Conservation (phyloP, 2,888 invertebrate species). For the Oscheius onirici region DNA sequence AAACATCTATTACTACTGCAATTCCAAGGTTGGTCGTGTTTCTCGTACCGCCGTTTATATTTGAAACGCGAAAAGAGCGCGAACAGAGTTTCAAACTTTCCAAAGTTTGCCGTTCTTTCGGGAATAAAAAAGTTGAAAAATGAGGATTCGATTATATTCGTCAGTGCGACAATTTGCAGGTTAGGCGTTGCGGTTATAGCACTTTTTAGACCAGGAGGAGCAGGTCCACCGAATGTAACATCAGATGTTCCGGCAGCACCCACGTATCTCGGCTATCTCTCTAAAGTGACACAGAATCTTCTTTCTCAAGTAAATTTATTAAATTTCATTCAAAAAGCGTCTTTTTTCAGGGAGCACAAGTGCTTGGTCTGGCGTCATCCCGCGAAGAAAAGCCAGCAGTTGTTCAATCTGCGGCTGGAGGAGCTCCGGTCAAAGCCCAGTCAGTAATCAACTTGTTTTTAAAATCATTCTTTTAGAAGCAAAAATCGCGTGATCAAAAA, state of each 20-base stretch:
- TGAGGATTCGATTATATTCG: not conserved
- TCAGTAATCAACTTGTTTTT: not conserved
- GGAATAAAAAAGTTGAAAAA: not conserved
- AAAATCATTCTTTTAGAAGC: not conserved
- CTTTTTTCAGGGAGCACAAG: constrained; percentile 20
- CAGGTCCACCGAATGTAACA: not conserved
- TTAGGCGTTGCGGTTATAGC: not conserved
- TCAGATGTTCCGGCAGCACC: not conserved
- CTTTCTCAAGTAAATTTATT: constrained; percentile 7
- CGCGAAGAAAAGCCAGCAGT: constrained; percentile 7
- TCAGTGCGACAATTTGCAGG: no score
- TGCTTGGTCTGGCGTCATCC: constrained; percentile 8
- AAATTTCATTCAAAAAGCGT: not conserved
- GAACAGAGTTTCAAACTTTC: not conserved
- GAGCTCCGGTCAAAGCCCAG: constrained; percentile 5
- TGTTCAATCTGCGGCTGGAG: constrained; percentile 9
- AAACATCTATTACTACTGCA: constrained; percentile 25
- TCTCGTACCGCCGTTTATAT: not conserved
- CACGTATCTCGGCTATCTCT: constrained; percentile 21
- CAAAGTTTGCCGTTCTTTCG: not conserved
- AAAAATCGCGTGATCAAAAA: constrained; percentile 41
- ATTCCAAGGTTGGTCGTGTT: constrained; percentile 21
- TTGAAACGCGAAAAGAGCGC: not conserved
- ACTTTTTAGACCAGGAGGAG: constrained; percentile 17
- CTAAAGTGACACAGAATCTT: constrained; percentile 1